These are phyloP conservation scores for Cetoscarus ocellatus DNA, from an alignment of 2,797 vertebrate genomes.

Conservation along the genomic window DNA sequence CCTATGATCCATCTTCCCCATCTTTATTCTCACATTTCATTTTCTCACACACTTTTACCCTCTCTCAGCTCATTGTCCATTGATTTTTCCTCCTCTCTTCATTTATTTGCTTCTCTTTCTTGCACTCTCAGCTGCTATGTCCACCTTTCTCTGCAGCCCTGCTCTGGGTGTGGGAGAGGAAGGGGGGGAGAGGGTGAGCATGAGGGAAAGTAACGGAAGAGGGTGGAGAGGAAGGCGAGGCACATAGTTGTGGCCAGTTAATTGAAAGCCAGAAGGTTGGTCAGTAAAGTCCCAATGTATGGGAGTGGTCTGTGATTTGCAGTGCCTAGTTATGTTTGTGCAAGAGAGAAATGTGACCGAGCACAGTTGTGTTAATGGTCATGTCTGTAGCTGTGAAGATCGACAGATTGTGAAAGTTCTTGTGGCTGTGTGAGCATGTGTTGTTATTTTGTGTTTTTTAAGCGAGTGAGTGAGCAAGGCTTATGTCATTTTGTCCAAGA, in stretches of 20 bases:
- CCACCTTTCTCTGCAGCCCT: conserved; percentile 23
- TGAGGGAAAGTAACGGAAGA: conserved; percentile 73
- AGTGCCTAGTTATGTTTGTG: conserved; percentile 32
- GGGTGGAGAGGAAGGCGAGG: conserved; percentile 78
- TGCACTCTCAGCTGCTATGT: conserved; percentile 30
- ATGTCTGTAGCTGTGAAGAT: conserved; percentile 11
- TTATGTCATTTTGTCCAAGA: conserved; percentile 1
- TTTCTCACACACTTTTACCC: conserved; percentile 3
- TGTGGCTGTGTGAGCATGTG: neutral
- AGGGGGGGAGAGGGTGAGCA: conserved; percentile 40
- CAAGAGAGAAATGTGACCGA: conserved; percentile 23
- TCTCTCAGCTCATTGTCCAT: conserved; percentile 33
- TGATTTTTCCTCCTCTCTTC: neutral
- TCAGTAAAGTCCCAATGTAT: conserved; percentile 65
- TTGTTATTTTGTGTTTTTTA: conserved; percentile 1
- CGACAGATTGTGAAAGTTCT: conserved; percentile 8
- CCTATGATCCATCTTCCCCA: neutral
- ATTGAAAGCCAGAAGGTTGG: conserved; percentile 80
- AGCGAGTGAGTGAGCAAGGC: neutral
- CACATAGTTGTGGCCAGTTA: conserved; percentile 82
- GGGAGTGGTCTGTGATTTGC: conserved; percentile 68
- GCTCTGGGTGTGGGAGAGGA: conserved; percentile 57
- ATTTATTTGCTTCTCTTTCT: conserved; percentile 14
- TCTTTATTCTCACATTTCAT: conserved; percentile 18
- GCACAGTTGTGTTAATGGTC: conserved; percentile 23